Conservation (phyloP, 2,797 vertebrate genomes). For the Anniella stebbinsi region DNA sequence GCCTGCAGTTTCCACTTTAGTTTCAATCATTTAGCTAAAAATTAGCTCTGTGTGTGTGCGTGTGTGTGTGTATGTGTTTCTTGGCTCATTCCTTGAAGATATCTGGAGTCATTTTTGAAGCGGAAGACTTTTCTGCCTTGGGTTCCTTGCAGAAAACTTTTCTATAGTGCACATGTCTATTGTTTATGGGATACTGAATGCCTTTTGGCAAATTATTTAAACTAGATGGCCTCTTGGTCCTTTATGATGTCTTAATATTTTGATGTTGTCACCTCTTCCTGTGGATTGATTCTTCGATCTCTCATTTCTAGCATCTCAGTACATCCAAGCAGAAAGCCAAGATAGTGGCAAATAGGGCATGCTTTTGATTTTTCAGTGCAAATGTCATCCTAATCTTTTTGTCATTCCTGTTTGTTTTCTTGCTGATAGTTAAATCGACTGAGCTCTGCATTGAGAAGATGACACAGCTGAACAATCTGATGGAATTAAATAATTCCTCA, state of each 20-base stretch:
- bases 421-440: slow-evolving; percentile 46
- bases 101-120: not conserved
- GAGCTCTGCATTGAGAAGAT: slow-evolving; percentile 39
- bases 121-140: not conserved
- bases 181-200: not conserved
- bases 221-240: not conserved
- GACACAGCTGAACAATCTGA: slow-evolving; percentile 47
- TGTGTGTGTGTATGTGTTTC: not conserved
- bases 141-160: not conserved
- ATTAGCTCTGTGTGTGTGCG: not conserved
- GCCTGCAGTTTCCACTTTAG: not conserved
- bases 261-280: slow-evolving; percentile 36
- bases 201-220: not conserved
- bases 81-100: not conserved
- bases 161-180: not conserved
- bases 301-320: slow-evolving; percentile 46
- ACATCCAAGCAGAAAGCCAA: slow-evolving; percentile 48
- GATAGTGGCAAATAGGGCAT: slow-evolving; percentile 41
- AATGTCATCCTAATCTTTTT: slow-evolving; percentile 53
- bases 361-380: slow-evolving; percentile 57
- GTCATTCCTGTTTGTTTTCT: slow-evolving; percentile 41
- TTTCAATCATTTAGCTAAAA: not conserved
- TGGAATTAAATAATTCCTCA: slow-evolving; percentile 53
- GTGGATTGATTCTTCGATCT: slow-evolving; percentile 55
- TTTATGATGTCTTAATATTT: not conserved